A percentile compares a stretch with the other conserved stretches of the same genome.
Evolutionary conservation across 2,113 vertebrate species (phyloP).

Genomic region (Tautogolabrus adspersus): DNA sequence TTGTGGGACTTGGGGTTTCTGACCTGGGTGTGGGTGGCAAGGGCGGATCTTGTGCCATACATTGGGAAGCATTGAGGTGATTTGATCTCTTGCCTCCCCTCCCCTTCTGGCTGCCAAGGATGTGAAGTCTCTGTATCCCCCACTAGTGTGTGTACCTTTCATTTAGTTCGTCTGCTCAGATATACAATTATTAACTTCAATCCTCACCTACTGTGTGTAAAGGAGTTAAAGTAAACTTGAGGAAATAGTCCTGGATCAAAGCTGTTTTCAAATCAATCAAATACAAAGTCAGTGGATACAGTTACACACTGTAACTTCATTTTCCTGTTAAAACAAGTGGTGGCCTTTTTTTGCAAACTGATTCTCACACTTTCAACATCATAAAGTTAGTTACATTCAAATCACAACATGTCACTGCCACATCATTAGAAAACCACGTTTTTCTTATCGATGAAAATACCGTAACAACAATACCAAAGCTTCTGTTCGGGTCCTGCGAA

Average conservation of each 20-base stretch:
- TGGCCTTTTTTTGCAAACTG: constrained; percentile 8
- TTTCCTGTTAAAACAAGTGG: neutral
- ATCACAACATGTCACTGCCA: constrained; percentile 48
- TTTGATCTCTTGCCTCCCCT: too few relatives aligned
- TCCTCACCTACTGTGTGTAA: neutral
- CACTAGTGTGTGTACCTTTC: neutral
- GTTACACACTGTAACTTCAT: neutral
- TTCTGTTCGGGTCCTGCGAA: constrained; percentile 32
- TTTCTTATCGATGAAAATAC: constrained; percentile 53
- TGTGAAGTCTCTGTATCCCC: neutral
- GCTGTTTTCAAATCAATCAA: neutral
- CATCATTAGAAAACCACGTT: constrained; percentile 60
- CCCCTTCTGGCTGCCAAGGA: neutral
- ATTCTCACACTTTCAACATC: constrained; percentile 19
- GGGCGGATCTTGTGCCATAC: too few relatives aligned
- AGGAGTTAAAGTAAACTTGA: neutral
- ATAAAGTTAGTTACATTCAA: constrained; percentile 56
- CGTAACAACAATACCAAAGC: constrained; percentile 52
- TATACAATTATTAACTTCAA: neutral
- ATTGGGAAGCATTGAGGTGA: too few relatives aligned
- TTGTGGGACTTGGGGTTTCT: too few relatives aligned
- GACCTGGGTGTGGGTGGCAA: too few relatives aligned
- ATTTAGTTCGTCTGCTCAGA: too few relatives aligned
- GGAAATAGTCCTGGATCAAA: neutral
- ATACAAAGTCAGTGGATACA: constrained; percentile 9